Evolutionary conservation across 2,888 invertebrate species (phyloP), one percentile per base, ranked within the genome.

Genomic region (Branchipolynoe longqiensis): DNA sequence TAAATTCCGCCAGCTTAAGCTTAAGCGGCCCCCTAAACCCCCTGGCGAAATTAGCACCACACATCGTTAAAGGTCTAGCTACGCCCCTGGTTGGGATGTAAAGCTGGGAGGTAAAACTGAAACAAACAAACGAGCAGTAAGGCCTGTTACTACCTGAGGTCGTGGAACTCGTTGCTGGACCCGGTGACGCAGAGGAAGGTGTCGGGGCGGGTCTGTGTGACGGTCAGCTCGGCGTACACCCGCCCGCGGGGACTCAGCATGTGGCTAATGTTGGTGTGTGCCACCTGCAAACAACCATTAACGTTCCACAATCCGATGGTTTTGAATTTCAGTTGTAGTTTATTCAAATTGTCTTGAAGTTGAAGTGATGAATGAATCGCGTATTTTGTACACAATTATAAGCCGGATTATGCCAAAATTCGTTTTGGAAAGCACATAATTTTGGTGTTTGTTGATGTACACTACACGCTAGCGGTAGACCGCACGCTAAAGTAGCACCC

Each of bases 131-230:
- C 8, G 18, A 48, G 8, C 48, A 48, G 8, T 48, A 18, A 12
- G 48, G 18, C 18, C 18, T 48, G 8, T 48, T 58, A 14, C 85
- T 82, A 94, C 94, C 94, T 93, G 84, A 94, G 89, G 89, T 94
- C 94, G 86, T 94, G 93, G 28, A 93, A 88, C 87, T 94, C 94
- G 14, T 93, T 92, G 48, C 92, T 93, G n/a, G 94, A 92, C 28
- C 94, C 94, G 1, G 94, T 94, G 83, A 94, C 89, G 36, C 93
- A 89, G 82, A 94, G 91, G 91, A 92, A 94, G 0, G 90, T 88
- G 18, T 93, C 89, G 38, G 89, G 85, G 8, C 82, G 90, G 59
- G 93, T 88, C 56, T 92, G 90, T 69, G 94, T 93, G 22, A 94
- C 91, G 40, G 94, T 94, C 82, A 94, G 87, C 82, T 94, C 94